Evolutionary conservation across 2,797 vertebrate species (phyloP), one percentile per base, ranked within the genome.

Genomic region (Cossypha niveicapilla): DNA sequence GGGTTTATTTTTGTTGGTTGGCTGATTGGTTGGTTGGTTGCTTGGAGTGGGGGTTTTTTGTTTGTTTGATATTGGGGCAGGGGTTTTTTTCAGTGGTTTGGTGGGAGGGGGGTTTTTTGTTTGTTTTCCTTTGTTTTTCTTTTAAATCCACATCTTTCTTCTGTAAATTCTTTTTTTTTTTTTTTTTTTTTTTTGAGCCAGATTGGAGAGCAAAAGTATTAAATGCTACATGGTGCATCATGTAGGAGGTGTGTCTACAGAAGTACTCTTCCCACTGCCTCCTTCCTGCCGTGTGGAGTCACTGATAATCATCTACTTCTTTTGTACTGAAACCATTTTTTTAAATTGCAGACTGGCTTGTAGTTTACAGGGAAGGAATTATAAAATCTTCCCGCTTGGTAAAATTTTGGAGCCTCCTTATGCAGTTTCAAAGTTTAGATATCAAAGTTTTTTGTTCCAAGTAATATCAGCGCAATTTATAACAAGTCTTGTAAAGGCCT

Each of bases 51-150:
- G 15, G 19, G 2, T 18, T 28, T 21, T 35, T 35, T 73, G 9
- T 18, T n/a, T 41, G 30, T 5, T 42, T 71, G 15, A 18, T 50
- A 41, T 68, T 15, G 28, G 34, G 44, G 44, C 21, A 23, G 44
- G 11, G 1, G 13, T 0, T 3, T 34, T 39, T 13, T 56, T 47
- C 9, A 1, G 18, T 53, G 13, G 16, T 53, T 44, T 44, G 21
- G 5, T 24, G 19, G 10, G 24, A 19, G 24, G 4, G 6, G 6
- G 19, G 22, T 28, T 12, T 15, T 60, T 42, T 53, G 12, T 54
- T 32, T 32, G 4, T 22, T 54, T n/a, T 25, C 3, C 5, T 57
- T 32, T 34, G 1, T 21, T 34, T 51, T 27, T 27, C 13, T 57
- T 42, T 13, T 18, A 1, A 45, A 56, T 58, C 34, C 6, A 5